Evolutionary conservation across 2,113 vertebrate species (phyloP).

Genomic region (Ancistrus triradiatus): DNA sequence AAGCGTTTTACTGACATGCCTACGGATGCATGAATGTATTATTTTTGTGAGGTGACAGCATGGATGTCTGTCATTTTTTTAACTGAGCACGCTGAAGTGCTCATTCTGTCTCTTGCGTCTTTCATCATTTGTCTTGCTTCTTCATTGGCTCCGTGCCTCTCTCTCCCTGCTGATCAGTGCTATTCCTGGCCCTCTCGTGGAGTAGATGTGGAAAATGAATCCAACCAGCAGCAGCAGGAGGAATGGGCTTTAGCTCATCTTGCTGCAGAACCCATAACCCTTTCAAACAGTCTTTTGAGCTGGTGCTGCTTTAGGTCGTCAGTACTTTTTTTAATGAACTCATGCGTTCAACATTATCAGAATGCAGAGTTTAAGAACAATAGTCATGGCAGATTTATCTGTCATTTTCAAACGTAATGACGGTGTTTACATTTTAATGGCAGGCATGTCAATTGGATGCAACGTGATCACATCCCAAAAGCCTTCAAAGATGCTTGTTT

Average conservation of each 20-base stretch:
- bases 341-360: background rate
- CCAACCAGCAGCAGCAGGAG: slow-evolving; percentile 26
- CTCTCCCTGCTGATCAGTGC: slow-evolving; percentile 11
- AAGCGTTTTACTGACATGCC: no score
- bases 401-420: background rate
- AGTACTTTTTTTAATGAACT: no score
- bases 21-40: no score
- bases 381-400: background rate
- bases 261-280: slow-evolving; percentile 11
- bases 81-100: slow-evolving; percentile 14
- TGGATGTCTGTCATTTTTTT: slow-evolving; percentile 14
- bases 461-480: no score
- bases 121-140: background rate
- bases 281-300: background rate
- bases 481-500: no score
- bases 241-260: slow-evolving; percentile 21
- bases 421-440: background rate
- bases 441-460: no score
- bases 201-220: slow-evolving; percentile 35
- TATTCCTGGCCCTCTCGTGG: slow-evolving; percentile 38
- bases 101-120: background rate
- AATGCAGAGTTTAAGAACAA: background rate
- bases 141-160: background rate
- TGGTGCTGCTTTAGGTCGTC: background rate
- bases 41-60: slow-evolving; percentile 14